Base-by-base conservation (phyloP, 2,888 invertebrate genomes). In the Lamellibrachia columna region DNA sequence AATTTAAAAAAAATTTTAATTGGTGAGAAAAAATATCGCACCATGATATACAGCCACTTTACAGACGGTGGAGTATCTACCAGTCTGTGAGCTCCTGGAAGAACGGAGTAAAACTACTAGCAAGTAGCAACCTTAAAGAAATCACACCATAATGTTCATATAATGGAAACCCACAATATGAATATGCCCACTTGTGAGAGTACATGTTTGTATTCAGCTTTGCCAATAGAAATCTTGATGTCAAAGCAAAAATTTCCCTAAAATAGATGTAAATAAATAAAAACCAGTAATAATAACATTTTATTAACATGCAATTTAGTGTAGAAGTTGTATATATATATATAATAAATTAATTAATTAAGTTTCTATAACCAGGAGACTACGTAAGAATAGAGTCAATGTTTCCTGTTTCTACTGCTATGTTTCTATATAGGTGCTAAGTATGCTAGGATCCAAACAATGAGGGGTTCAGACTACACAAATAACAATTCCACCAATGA, bases 241-340 rank as follows among this genome's bases (percentile, higher is more conserved):
- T 75, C 75, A 75, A 15, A 75, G 22, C 15, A 22, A 15, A 75
- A 75, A 58, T 11, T 58, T 8, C 7, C 58, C 58, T 15, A 2
- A 8, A 58, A 75, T 75, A 6, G 15, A 75, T 75, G 75, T 15
- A 75, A 75, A 75, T 15, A 75, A 15, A 15, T 75, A 75, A 11
- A 15, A 75, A 15, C 75, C 75, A 75, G 75, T 75, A 22, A 75
- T 75, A 75, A 75, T 22, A 75, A 60, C 22, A 75, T 15, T 75
- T 75, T 75, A 75, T 75, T 75, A 75, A 75, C 75, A 75, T 75
- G 75, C 75, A 75, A 22, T 75, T 75, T 75, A 22, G 75, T 75
- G 75, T 58, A 58, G 11, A 58, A 58, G 40, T 58, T 11, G 11
- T 58, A 11, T 58, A 58, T 58, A 11, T 11, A 22, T 75, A 75